Base-by-base conservation (phyloP, 2,888 invertebrate genomes). In the Apodemia mormo region DNA sequence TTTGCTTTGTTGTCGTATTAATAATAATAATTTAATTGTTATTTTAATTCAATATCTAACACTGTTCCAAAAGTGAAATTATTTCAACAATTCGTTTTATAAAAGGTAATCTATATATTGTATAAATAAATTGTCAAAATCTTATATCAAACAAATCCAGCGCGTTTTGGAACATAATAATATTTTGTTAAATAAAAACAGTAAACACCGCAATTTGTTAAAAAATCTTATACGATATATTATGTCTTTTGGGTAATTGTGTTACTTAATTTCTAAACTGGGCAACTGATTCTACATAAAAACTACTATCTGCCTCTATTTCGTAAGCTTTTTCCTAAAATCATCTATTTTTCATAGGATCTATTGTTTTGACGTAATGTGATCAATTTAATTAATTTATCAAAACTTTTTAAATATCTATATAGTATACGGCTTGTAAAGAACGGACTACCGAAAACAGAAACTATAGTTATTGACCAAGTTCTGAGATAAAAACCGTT, bases 221-320 rank as follows among this genome's bases (percentile, higher is more conserved):
- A 64, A 64, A 37, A 64, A n/a, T 33, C 64, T 64, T 64, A 64
- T n/a, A 64, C 33, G 33, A 64, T 69, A 71, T 67, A 67, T 37
- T 68, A 70, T 72, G 72, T 72, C 72, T 72, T 72, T 72, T 72
- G 56, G 52, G 68, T 69, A 30, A 70, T 37, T 65, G 68, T 67
- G 43, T 14, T 68, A 70, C 72, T 70, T 72, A 70, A 64, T 54
- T 61, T 37, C 69, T 71, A 71, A 43, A 52, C 70, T 65, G 68
- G 65, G 66, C 68, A 65, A 65, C 65, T 71, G 61, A 22, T 67
- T 58, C 54, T 68, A 68, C 65, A 37, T 68, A 54, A 64, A 66
- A 67, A 52, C 40, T 45, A 64, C 8, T 54, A 54, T 54, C 7
- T 2, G 61, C 64, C 43, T 67, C 69, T 69, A 69, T 61, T 67